Conservation (phyloP, 2,797 vertebrate species). For the Pelodytes ibericus region DNA sequence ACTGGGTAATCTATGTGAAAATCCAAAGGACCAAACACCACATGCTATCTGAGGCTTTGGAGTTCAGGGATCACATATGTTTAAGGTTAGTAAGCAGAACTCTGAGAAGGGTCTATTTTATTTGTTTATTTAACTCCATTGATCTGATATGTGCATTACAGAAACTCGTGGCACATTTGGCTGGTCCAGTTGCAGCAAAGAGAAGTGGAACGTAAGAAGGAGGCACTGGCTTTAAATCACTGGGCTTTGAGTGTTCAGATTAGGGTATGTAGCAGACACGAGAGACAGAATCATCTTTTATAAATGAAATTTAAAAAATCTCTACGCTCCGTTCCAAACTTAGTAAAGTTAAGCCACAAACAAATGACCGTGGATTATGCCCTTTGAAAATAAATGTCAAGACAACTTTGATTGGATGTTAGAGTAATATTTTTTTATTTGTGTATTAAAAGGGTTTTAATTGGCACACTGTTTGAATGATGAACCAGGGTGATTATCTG, state of each 20-base stretch:
- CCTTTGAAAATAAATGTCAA: too few species aligned
- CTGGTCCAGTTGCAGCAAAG: constrained; percentile 47
- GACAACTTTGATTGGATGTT: too few species aligned
- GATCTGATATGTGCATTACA: constrained; percentile 55
- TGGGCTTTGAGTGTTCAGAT: constrained; percentile 68
- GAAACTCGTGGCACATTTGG: constrained; percentile 68
- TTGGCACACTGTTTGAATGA: too few species aligned
- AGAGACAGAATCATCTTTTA: too few species aligned
- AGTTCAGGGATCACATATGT: constrained; percentile 66
- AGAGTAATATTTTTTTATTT: too few species aligned
- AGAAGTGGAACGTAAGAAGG: constrained; percentile 53
- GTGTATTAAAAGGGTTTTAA: too few species aligned
- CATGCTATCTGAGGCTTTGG: constrained; percentile 73
- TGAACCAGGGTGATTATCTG: too few species aligned
- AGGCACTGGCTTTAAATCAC: constrained; percentile 67
- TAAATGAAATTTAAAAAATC: too few species aligned
- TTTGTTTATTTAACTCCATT: background rate
- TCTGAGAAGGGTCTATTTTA: too few species aligned
- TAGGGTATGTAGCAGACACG: constrained; percentile 71
- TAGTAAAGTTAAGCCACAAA: too few species aligned
- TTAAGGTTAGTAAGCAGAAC: constrained; percentile 71
- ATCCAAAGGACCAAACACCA: constrained; percentile 72
- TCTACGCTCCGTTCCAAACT: too few species aligned
- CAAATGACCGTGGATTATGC: too few species aligned
- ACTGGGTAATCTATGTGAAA: constrained; percentile 79